Evolutionary conservation across 2,113 vertebrate species (phyloP), one percentile per base, ranked within the genome.

Genomic region (Podarcis cretensis): DNA sequence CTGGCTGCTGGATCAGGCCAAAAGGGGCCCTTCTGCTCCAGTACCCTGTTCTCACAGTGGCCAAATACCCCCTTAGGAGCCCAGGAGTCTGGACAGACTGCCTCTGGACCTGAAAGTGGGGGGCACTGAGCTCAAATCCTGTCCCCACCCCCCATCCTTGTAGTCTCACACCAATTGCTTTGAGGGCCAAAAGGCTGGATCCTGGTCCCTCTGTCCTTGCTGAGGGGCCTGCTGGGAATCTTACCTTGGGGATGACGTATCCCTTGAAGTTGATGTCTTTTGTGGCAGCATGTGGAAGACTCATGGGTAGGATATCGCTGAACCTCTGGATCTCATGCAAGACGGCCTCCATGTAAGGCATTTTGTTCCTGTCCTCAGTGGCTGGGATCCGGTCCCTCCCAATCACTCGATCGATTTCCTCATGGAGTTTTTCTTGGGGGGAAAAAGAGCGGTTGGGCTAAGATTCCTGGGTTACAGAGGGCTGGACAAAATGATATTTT

Each of bases 351-450:
- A 0, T 85, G 32, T 89, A 89, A 10, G 88, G 88, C 88, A 85
- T 89, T 8, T 27, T n/a, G 3, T 21, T 20, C 68, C 88, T 63
- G 77, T 89, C 83, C 30, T 89, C 48, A 1, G 1, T 12, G 1
- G 32, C 30, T 2, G 88, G 88, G 0, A 3, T 3, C 2, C 54
- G 76, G 2, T n/a, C 54, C 1, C 18, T 6, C 27, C 83, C 83
- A 0, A 85, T 81, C 66, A 89, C 88, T 4, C 32, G 83, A 9
- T 85, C 77, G 1, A 89, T 89, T 63, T 89, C 88, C 83, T 81
- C 30, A 0, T 85, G 83, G 37, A 89, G 21, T 63, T 85, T 85
- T n/a, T 63, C 88, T 89, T 16, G 12, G 66, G 54, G 59, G 71
- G 35, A 48, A 48, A 5, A 6, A 68, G 12, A 66, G 21, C 4